These are phyloP conservation scores for Hippopotamus amphibius DNA, from an alignment of 2,113 vertebrate genomes.

Conservation along the genomic window DNA sequence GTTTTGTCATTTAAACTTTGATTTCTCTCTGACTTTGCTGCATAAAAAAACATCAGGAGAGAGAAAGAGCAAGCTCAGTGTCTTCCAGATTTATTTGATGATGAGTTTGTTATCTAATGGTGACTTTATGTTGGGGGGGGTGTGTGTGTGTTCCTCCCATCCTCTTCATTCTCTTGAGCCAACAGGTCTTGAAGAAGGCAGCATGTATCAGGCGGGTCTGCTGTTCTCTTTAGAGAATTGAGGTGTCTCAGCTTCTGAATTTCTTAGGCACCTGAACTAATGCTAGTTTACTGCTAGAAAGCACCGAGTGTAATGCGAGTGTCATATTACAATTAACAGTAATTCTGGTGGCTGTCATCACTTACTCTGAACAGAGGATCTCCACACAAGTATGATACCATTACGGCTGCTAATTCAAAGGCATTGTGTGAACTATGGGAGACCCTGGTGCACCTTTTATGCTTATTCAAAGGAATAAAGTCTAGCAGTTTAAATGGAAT, in stretches of 20 bases:
- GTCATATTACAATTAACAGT: conserved; percentile 83
- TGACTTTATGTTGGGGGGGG: neutral
- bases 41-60: neutral
- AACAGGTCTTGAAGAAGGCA: neutral
- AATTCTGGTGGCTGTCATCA: conserved; percentile 86
- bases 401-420: conserved; percentile 84
- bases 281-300: conserved; percentile 81
- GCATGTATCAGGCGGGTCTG: neutral
- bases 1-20: neutral
- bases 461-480: conserved; percentile 75
- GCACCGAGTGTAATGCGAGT: conserved; percentile 66
- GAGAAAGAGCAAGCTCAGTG: neutral
- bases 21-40: neutral
- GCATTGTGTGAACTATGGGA: conserved; percentile 85
- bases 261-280: conserved; percentile 72
- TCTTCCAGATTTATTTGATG: neutral
- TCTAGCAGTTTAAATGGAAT: conserved; percentile 73
- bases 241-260: conserved; percentile 51
- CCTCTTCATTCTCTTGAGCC: neutral
- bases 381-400: conserved; percentile 74
- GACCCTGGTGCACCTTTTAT: conserved; percentile 66
- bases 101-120: neutral
- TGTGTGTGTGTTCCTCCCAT: neutral
- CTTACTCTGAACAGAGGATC: conserved; percentile 83
- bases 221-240: neutral